Evolutionary conservation across 2,888 invertebrate species (phyloP).

Genomic region (Hylaea fasciaria): DNA sequence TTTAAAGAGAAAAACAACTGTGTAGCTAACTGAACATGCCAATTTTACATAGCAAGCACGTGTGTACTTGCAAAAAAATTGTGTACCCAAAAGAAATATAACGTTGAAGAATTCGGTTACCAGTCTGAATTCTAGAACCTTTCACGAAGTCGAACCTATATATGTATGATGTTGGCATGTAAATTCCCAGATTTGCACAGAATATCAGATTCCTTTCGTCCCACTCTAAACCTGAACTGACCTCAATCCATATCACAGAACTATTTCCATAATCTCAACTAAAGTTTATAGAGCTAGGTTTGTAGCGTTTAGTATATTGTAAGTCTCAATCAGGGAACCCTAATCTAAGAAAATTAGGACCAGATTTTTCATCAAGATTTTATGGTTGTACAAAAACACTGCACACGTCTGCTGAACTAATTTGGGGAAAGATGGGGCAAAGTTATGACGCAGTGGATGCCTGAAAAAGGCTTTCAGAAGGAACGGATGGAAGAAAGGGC

Average conservation of each 20-base stretch:
- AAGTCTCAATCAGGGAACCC: neutral
- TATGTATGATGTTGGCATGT: conserved; percentile 13
- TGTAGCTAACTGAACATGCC: no score
- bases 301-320: neutral
- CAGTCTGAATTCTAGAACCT: neutral
- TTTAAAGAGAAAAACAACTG: no score
- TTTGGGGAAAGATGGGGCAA: no score
- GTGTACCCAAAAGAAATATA: no score
- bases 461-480: no score
- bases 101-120: neutral
- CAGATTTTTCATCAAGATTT: neutral
- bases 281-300: neutral
- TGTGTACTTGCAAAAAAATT: no score
- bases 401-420: no score
- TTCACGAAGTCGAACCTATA: conserved; percentile 4
- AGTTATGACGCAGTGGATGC: no score
- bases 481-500: no score
- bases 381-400: no score
- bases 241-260: conserved; percentile 21
- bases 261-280: conserved; percentile 26
- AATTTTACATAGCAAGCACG: no score
- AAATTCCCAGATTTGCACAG: conserved; percentile 13
- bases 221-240: conserved; percentile 11
- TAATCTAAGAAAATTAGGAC: neutral
- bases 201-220: conserved; percentile 22